Percentiles rank a stretch among this genome's conserved stretches.
phyloP scores from a whole-genome alignment of 2,797 vertebrate genomes.

The Morus bassanus region DNA sequence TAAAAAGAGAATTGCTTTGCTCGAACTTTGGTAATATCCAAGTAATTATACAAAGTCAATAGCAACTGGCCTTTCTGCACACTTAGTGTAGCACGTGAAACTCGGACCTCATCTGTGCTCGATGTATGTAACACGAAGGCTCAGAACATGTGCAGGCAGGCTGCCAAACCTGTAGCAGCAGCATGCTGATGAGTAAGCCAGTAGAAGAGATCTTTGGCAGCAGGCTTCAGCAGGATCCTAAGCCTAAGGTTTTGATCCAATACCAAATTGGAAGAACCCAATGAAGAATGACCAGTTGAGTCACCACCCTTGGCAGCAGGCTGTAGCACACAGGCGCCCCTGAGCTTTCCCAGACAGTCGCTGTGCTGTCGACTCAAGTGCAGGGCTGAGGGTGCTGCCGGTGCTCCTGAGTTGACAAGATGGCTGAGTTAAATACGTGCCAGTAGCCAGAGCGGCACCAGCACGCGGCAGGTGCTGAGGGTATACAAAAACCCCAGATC shows the following conservation, averaged over 20 bases:
- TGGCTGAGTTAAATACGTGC: neutral
- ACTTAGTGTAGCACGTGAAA: neutral
- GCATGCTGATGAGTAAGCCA: neutral
- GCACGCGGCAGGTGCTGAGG: neutral
- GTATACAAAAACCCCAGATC: neutral
- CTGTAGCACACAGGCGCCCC: neutral
- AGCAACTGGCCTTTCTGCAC: neutral
- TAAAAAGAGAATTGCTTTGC: neutral
- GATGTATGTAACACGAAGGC: neutral
- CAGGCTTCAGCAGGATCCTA: neutral
- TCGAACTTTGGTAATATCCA: neutral
- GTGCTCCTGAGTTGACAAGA: neutral
- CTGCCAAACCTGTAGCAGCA: neutral
- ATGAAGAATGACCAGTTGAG: neutral
- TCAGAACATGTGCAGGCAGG: neutral
- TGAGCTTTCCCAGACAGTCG: neutral
- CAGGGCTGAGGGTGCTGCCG: neutral
- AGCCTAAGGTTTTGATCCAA: neutral
- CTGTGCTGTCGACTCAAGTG: accelerated
- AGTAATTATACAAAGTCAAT: neutral
- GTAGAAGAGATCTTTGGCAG: neutral
- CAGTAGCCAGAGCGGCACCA: neutral
- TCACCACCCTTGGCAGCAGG: neutral
- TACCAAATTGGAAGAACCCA: neutral
- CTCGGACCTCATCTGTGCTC: accelerated